Conservation (phyloP, 2,888 invertebrate genomes). For the Chrysotoxum bicinctum region DNA sequence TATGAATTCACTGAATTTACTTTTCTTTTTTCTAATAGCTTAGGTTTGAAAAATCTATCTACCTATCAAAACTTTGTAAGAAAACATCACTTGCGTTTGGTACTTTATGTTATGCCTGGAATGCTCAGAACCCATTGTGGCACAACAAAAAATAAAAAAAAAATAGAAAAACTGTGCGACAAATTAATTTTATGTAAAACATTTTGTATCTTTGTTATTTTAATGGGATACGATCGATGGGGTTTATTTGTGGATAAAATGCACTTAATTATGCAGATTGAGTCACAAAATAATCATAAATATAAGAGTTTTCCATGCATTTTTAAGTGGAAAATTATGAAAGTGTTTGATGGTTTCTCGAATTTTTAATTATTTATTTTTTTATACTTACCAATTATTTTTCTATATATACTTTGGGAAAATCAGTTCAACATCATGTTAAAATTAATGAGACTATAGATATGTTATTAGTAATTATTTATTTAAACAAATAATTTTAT, state of each 20-base stretch:
- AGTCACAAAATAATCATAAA: conserved; percentile 50
- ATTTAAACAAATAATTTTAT: too few relatives aligned
- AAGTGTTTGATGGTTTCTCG: conserved; percentile 50
- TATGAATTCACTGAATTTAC: too few relatives aligned
- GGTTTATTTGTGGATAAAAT: conserved; percentile 56
- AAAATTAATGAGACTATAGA: too few relatives aligned
- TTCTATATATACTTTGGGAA: too few relatives aligned
- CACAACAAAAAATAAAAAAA: conserved; percentile 31
- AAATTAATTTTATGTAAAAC: conserved; percentile 65
- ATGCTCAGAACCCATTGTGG: neutral
- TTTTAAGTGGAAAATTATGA: conserved; percentile 65
- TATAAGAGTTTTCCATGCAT: conserved; percentile 60
- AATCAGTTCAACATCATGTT: too few relatives aligned
- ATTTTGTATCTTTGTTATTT: conserved; percentile 40
- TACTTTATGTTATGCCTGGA: neutral
- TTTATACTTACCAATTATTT: too few relatives aligned
- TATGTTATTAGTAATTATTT: too few relatives aligned
- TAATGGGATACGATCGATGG: conserved; percentile 2
- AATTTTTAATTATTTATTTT: conserved; percentile 10
- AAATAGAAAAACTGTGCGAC: conserved; percentile 36
- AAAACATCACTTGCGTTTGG: neutral
- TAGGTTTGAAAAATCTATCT: too few relatives aligned
- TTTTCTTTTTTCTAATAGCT: too few relatives aligned
- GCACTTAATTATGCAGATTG: conserved; percentile 52
- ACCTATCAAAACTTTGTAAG: neutral